Percentiles rank a stretch among this genome's conserved stretches.
Conservation (phyloP, 2,113 vertebrate genomes). For the Vicugna pacos region DNA sequence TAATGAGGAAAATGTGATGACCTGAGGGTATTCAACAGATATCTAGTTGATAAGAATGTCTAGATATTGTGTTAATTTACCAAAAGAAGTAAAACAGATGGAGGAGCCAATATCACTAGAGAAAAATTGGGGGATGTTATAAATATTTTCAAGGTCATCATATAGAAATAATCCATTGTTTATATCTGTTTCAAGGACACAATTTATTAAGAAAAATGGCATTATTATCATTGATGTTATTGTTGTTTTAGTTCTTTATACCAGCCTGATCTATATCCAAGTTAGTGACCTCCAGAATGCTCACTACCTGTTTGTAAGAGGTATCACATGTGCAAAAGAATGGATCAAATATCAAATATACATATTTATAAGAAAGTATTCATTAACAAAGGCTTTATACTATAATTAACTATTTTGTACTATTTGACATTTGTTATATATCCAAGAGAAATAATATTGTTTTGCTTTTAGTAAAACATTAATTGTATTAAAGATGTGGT, state of each 20-base stretch:
- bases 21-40: not conserved
- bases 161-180: fast-evolving
- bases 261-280: not conserved
- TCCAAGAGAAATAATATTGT: not conserved
- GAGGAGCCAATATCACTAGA: not conserved
- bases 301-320: not conserved
- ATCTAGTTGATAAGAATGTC: not conserved
- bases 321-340: not conserved
- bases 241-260: not conserved
- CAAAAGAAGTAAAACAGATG: not conserved
- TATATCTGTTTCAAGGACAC: not conserved
- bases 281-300: not conserved
- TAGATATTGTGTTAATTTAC: not conserved
- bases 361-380: not conserved
- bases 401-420: not conserved
- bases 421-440: slow-evolving; percentile 5
- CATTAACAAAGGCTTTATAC: not conserved
- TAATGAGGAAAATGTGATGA: not conserved
- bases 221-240: not conserved
- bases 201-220: not conserved
- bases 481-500: not conserved
- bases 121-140: not conserved
- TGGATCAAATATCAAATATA: not conserved
- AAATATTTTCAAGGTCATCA: not conserved
- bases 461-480: not conserved